These are phyloP conservation scores for Hystrix brachyura DNA, from an alignment of 2,113 vertebrate genomes.

Conservation along the genomic window DNA sequence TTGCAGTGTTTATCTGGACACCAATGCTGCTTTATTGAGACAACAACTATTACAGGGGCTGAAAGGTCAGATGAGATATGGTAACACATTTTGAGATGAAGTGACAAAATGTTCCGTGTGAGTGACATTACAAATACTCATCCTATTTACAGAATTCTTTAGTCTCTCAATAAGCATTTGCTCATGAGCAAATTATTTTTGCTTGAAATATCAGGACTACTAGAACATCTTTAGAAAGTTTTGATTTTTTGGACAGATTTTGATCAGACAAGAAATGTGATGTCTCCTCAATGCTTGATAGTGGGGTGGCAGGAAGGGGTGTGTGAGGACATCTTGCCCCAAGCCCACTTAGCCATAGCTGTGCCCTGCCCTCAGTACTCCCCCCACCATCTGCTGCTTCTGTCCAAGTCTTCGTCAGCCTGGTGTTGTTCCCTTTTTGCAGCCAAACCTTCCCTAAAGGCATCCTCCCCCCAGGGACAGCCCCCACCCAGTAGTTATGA, in stretches of 20 bases:
- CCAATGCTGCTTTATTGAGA: neutral
- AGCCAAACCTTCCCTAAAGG: constrained; percentile 95
- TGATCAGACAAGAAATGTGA: neutral
- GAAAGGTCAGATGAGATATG: neutral
- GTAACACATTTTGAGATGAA: neutral
- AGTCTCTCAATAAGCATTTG: too few relatives aligned
- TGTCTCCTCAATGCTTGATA: neutral
- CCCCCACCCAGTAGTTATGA: constrained; percentile 91
- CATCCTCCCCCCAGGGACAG: constrained; percentile 92
- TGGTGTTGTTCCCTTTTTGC: constrained; percentile 83
- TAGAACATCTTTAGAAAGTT: neutral
- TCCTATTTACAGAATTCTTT: neutral
- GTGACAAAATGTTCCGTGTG: neutral
- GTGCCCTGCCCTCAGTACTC: neutral
- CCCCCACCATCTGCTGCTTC: neutral
- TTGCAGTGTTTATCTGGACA: neutral
- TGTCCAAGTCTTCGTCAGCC: neutral
- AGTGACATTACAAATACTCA: neutral
- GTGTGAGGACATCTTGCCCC: neutral
- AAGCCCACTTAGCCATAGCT: fast-evolving
- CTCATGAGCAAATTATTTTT: too few relatives aligned
- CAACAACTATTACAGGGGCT: neutral
- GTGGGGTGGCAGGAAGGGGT: neutral
- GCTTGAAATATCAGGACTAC: neutral
- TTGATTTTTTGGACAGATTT: constrained; percentile 17